Evolutionary conservation across 2,888 invertebrate genomes (phyloP), one percentile per base, ranked within the genome.

Genomic region (Cynaeus angustus): DNA sequence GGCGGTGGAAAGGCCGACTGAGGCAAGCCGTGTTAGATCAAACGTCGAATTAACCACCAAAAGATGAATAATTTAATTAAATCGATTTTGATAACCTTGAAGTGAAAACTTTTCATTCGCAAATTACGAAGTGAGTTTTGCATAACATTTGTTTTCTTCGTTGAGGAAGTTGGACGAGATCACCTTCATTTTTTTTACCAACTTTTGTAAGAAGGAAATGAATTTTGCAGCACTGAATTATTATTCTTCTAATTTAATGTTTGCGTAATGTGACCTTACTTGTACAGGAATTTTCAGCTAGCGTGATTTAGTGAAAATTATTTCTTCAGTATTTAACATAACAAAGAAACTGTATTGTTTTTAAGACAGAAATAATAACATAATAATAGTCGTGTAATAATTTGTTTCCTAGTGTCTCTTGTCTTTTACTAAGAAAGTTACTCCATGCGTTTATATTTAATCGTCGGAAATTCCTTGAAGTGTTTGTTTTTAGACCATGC

Each of bases 201-300:
- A 21, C n/a, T 21, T 21, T 21, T 4, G 21, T 21, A 21, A n/a
- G n/a, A n/a, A n/a, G n/a, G n/a, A n/a, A n/a, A n/a, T n/a, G n/a
- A n/a, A n/a, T n/a, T n/a, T n/a, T n/a, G n/a, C n/a, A n/a, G n/a
- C n/a, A n/a, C n/a, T 21, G 2, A 21, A 4, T 21, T 21, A 21
- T 21, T 4, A 21, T 21, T 21, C 21, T 21, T 21, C 21, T n/a
- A 33, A 33, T 33, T 33, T 33, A 33, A 33, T 33, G 26, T 10
- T 50, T 50, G 10, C 48, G 48, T 16, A 50, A 50, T 26, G 16
- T 50, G 48, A 26, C 48, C 48, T 50, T 50, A 2, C 48, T 10
- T 21, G 16, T 13, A 16, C 16, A 16, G 46, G 13, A 46, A 37
- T 37, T 46, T 46, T 50, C 10, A 46, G n/a, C 3, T 46, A 9